These are phyloP conservation scores for Fukomys damarensis DNA, from an alignment of 2,113 vertebrate genomes.

Conservation along the genomic window DNA sequence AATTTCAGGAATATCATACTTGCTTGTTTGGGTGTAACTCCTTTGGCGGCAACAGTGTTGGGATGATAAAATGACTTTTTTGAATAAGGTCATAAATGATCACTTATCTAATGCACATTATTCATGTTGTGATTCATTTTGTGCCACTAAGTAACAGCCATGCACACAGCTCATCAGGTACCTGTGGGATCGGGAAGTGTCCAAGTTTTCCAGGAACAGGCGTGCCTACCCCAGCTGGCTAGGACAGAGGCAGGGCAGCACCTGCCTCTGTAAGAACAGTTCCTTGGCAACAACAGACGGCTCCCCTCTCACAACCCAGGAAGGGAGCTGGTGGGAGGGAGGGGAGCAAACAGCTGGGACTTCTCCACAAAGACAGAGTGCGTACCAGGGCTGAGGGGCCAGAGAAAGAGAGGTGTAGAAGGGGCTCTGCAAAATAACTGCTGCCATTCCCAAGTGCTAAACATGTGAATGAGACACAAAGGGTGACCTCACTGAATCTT, in stretches of 20 bases:
- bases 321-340: background rate
- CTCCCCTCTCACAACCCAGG: background rate
- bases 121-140: slow-evolving; percentile 54
- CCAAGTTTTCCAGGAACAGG: slow-evolving; percentile 19
- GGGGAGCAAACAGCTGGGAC: background rate
- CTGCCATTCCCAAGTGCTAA: background rate
- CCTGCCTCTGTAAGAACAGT: background rate
- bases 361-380: background rate
- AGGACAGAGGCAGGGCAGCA: background rate
- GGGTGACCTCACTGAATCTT: background rate
- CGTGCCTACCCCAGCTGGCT: background rate
- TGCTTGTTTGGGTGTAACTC: slow-evolving; percentile 50
- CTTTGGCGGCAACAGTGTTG: background rate
- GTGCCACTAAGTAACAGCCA: slow-evolving; percentile 43
- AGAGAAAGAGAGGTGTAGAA: background rate
- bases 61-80: background rate
- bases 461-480: background rate
- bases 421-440: background rate
- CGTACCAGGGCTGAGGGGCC: background rate
- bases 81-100: slow-evolving; percentile 29
- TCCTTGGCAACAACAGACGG: background rate
- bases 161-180: background rate
- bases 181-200: background rate
- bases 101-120: slow-evolving; percentile 37
- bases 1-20: slow-evolving; percentile 11